These are phyloP conservation scores for Drosophila meridionalis DNA, from an alignment of 2,888 invertebrate genomes.

Conservation along the genomic window DNA sequence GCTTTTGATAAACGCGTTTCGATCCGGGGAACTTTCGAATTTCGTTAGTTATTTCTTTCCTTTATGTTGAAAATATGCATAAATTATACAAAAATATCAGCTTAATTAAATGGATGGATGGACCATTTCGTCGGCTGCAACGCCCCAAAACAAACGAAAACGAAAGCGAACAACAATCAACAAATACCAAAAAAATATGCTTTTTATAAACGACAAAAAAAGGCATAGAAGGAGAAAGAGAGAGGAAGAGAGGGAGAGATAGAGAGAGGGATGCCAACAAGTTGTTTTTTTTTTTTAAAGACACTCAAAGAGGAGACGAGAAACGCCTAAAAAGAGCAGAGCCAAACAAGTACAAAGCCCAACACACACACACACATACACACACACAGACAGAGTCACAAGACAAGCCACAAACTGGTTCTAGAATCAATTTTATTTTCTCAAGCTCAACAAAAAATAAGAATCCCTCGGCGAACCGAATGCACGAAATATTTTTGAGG, in stretches of 20 bases:
- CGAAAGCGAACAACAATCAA: constrained; percentile 58
- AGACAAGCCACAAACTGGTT: constrained; percentile 63
- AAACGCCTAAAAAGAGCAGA: constrained; percentile 52
- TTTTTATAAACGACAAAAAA: constrained; percentile 32
- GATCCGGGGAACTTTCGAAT: constrained; percentile 51
- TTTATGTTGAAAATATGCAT: constrained; percentile 36
- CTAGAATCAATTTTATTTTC: constrained; percentile 80
- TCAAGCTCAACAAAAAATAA: constrained; percentile 62
- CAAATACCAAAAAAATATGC: constrained; percentile 13
- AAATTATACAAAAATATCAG: constrained; percentile 64
- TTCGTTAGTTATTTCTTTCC: constrained; percentile 7
- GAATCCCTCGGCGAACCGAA: constrained; percentile 59
- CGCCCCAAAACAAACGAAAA: constrained; percentile 67
- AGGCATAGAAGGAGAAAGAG: constrained; percentile 17
- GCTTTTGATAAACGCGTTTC: constrained; percentile 42
- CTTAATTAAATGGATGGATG: constrained; percentile 62
- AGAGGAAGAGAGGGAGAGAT: background rate
- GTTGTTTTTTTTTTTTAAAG: constrained; percentile 11
- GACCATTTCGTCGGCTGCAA: constrained; percentile 53
- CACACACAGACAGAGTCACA: background rate
- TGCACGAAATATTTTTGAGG: constrained; percentile 73
- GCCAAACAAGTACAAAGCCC: constrained; percentile 47
- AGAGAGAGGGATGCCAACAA: constrained; percentile 17
- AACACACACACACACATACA: constrained; percentile 14
- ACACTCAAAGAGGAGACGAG: constrained; percentile 44